Evolutionary conservation across 1,140 invertebrate species (phyloP), one percentile per base, ranked within the genome.

Genomic region (Ditylenchus dipsaci): DNA sequence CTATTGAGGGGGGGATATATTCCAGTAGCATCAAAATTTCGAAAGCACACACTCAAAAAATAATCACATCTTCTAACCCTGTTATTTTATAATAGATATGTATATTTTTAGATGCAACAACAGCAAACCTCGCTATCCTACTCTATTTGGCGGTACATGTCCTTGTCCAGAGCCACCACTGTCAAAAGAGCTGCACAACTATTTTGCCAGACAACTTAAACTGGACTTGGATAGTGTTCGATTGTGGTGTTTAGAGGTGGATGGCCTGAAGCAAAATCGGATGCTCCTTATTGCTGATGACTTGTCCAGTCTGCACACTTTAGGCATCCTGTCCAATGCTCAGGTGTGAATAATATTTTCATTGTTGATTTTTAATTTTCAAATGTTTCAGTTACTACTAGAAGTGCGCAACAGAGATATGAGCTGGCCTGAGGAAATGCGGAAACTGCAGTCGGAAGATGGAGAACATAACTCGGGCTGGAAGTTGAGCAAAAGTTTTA

Each of bases 341-440:
- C 59, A 61, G 49, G 49, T 53, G 43, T 11, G 43, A 13, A 45
- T 13, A 11, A 45, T 45, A n/a, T n/a, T n/a, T n/a, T n/a, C n/a
- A n/a, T n/a, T n/a, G n/a, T n/a, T n/a, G n/a, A n/a, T n/a, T n/a
- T n/a, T n/a, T n/a, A n/a, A n/a, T n/a, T n/a, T n/a, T n/a, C 11
- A 38, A 38, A 3, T 38, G 33, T 5, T 53, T 53, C 15, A 53
- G 38, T 61, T 61, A 8, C 59, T 61, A 8, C 13, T 61, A 13
- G 59, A 61, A 61, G 13, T 61, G 1, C 59, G 59, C 19, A 61
- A 61, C 29, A n/a, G 38, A 43, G 59, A 61, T n/a, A 30, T 61
- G 29, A 61, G 59, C n/a, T 61, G 59, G 59, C 59, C 59, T 19
- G 59, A 61, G n/a, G 59, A 61, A 43, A 33, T 61, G 19, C 19